phyloP scores from a whole-genome alignment of 1,140 invertebrate species.

The Planococcus citri region DNA sequence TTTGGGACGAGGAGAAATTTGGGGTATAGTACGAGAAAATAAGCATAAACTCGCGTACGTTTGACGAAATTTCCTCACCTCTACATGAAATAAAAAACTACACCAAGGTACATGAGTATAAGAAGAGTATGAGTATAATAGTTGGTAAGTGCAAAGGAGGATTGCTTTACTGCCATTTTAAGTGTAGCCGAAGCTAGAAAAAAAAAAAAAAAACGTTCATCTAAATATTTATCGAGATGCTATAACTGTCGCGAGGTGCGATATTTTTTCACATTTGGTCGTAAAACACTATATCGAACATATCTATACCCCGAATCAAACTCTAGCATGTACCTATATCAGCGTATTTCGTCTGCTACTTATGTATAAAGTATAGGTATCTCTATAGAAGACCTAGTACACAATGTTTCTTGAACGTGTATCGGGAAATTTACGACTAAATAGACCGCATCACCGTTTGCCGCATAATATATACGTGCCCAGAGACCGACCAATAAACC shows the following conservation, averaged over 20 bases:
- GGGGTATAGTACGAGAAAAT: no score
- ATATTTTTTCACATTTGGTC: neutral
- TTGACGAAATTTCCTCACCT: neutral
- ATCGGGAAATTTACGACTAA: neutral
- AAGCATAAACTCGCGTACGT: no score
- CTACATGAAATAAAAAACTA: neutral
- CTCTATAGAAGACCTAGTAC: no score
- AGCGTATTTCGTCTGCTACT: no score
- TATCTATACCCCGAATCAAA: neutral
- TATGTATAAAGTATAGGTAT: no score
- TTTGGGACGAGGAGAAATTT: no score
- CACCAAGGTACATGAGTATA: no score
- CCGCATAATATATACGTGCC: neutral
- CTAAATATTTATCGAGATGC: neutral
- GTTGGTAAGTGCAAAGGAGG: neutral
- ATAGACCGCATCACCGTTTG: neutral
- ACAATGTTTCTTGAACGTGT: neutral
- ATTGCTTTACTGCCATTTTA: neutral
- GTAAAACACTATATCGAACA: neutral
- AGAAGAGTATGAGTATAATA: neutral
- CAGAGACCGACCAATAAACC: neutral
- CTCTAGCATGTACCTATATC: no score
- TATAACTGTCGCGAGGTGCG: neutral
- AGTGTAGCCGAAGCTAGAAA: neutral
- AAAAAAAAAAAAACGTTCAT: neutral